Base-by-base conservation (phyloP, 2,888 invertebrate genomes). In the Diarsia rubi region DNA sequence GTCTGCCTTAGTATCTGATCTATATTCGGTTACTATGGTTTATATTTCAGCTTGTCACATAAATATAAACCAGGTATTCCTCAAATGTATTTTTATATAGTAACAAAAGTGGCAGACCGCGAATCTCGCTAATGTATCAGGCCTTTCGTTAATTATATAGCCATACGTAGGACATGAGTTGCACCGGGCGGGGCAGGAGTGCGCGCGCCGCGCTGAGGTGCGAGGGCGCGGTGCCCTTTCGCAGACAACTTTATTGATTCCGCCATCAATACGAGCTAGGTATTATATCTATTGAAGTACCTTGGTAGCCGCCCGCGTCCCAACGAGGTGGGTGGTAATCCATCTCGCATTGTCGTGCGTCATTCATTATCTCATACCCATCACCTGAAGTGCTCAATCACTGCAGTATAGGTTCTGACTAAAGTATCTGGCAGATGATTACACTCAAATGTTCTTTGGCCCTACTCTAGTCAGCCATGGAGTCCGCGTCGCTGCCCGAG, bases 221-320 rank as follows among this genome's bases (percentile, higher is more conserved):
- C 9, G 49, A 49, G 16, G 24, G 24, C 9, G 3, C n/a, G n/a
- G 42, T 52, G 52, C 52, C 12, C 52, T 19, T 24, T 64, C 24
- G 19, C 45, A 64, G 45, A 64, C 64, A 3, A n/a, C 63, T 9
- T 11, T 45, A 64, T 64, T 64, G 45, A 64, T 64, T 27, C 19
- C 64, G 19, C 19, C 45, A 12, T 19, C 64, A 24, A 31, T n/a
- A 37, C 62, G 14, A 12, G 37, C 37, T 62, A 52, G 21, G 21
- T 60, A 59, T 45, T 45, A 45, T 21, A 21, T 49, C 2, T 21
- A 21, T 49, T 21, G 47, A 21, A 49, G 21, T 8, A 49, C 47
- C 44, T 49, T 8, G 21, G 8, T 16, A 45, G 45, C 45, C 21
- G 21, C 8, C 47, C 8, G 47, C 6, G 21, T 21, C 19, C 47